Conservation (phyloP, 2,888 invertebrate genomes). For the Blastobasis lacticolella region DNA sequence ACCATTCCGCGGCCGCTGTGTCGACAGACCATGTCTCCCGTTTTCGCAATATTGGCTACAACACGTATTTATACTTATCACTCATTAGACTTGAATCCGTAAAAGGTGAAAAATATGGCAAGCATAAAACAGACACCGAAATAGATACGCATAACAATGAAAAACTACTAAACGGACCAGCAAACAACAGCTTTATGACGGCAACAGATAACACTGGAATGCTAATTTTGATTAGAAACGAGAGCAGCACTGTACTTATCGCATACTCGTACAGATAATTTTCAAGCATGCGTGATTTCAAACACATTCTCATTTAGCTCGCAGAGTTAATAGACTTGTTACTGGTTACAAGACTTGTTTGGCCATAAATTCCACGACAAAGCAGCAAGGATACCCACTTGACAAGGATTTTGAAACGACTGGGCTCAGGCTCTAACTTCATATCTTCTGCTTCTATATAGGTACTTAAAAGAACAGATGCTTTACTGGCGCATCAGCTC, state of each 20-base stretch:
- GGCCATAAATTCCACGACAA: background rate
- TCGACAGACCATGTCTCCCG: slow-evolving; percentile 38
- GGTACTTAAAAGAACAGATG: too few species aligned
- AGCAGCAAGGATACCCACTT: background rate
- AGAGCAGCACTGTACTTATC: slow-evolving; percentile 56
- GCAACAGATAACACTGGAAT: slow-evolving; percentile 60
- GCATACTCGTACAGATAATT: slow-evolving; percentile 55
- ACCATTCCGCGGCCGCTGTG: slow-evolving; percentile 31
- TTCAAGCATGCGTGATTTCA: slow-evolving; percentile 51
- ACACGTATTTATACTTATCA: slow-evolving; percentile 11
- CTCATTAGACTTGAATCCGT: slow-evolving; percentile 4
- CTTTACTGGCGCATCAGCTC: too few species aligned
- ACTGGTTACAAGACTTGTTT: background rate
- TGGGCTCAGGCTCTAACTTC: too few species aligned
- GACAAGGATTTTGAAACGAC: too few species aligned
- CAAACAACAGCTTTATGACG: slow-evolving; percentile 48
- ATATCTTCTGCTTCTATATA: too few species aligned
- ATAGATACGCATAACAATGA: slow-evolving; percentile 29
- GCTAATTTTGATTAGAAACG: slow-evolving; percentile 65
- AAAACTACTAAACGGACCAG: slow-evolving; percentile 32
- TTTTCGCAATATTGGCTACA: slow-evolving; percentile 33
- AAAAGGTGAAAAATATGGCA: slow-evolving; percentile 13
- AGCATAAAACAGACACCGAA: slow-evolving; percentile 11
- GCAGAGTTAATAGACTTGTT: slow-evolving; percentile 18
- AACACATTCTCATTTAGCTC: slow-evolving; percentile 35